Evolutionary conservation across 2,797 vertebrate genomes (phyloP), one percentile per base, ranked within the genome.

Genomic region (Bufotes viridis): DNA sequence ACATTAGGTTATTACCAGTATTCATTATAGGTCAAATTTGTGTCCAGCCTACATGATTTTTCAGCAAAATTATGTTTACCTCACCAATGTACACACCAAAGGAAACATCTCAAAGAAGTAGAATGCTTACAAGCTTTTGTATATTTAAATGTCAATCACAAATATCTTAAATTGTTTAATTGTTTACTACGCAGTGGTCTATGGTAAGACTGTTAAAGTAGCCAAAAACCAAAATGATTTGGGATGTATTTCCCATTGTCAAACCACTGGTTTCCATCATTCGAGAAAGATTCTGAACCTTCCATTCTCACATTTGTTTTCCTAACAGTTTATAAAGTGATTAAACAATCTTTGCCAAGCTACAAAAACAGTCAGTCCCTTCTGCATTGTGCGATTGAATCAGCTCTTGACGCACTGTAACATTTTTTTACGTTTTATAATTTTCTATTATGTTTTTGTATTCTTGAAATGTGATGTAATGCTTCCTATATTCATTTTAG

Each of bases 401-500:
- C 60, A 11, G 55, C 63, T 81, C 60, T 70, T 83, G 55, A 78
- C 29, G 84, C 58, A 67, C 60, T n/a, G 7, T 17, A 65, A 78
- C 70, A 63, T 92, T 92, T 92, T 81, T 78, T 90, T 95, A 81
- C 89, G 91, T 94, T 95, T 95, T 95, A 93, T 95, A 94, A 94
- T 95, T 94, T 94, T 95, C 79, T 94, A 95, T 94, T 95, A 90
- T 92, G 93, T 93, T 95, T 95, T 95, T 94, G 94, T 94, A 93
- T 94, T 94, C 93, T 94, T 94, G 93, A 93, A 95, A 92, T 90
- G 91, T 94, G 89, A 91, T 93, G 90, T 93, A 93, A 94, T 94
- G 93, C 93, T 95, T 95, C 94, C 95, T 94, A 93, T 92, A 93
- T 94, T 95, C 91, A 92, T 95, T 95, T 93, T 93, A 94, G 92